Evolutionary conservation across 2,888 invertebrate genomes (phyloP).

Genomic region (Thysanoteuthis rhombus): DNA sequence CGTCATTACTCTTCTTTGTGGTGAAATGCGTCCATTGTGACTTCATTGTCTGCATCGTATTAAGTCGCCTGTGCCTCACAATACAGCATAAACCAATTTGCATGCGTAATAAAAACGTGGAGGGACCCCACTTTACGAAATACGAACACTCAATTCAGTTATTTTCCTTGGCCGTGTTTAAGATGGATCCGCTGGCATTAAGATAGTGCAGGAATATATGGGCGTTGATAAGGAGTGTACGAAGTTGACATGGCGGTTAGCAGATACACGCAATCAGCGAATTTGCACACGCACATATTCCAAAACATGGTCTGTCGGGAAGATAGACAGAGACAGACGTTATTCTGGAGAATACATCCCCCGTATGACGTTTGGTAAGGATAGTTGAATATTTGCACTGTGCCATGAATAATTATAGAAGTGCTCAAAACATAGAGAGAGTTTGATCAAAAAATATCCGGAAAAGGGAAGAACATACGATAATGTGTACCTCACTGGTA

Average conservation of each 20-base stretch:
- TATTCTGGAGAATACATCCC: too few relatives aligned
- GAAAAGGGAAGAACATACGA: too few relatives aligned
- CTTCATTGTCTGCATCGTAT: neutral
- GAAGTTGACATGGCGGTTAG: neutral
- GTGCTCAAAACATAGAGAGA: too few relatives aligned
- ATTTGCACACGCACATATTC: neutral
- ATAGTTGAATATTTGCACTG: too few relatives aligned
- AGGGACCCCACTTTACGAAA: neutral
- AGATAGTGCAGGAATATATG: neutral
- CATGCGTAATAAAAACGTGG: neutral
- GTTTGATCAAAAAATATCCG: too few relatives aligned
- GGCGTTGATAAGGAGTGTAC: neutral
- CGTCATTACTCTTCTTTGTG: neutral
- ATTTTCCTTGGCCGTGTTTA: neutral
- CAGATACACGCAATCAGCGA: neutral
- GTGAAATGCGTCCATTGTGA: neutral
- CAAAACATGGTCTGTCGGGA: too few relatives aligned
- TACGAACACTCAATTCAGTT: neutral
- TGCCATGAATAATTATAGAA: too few relatives aligned
- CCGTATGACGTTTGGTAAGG: too few relatives aligned
- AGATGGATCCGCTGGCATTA: neutral
- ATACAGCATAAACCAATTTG: neutral
- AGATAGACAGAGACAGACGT: too few relatives aligned
- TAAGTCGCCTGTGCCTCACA: neutral
- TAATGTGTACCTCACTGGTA: too few relatives aligned